Conservation (phyloP, 2,113 vertebrate genomes). For the Uropsilus gracilis region DNA sequence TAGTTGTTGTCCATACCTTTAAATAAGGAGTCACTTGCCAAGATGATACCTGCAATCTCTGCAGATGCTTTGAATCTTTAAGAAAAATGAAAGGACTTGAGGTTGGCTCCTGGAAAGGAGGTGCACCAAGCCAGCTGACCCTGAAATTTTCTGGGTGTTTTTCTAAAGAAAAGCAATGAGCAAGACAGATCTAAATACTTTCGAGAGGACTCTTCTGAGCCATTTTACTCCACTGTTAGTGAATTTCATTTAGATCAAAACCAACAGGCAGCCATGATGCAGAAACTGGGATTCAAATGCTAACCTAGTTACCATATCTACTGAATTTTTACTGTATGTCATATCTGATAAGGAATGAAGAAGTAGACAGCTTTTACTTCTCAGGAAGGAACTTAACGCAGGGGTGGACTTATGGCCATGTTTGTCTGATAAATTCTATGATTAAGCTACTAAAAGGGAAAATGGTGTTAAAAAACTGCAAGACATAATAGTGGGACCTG, state of each 20-base stretch:
- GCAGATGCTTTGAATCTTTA: neutral
- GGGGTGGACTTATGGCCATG: neutral
- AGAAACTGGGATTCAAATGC: neutral
- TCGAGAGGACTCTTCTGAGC: neutral
- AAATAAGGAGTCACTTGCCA: neutral
- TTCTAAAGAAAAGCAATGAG: neutral
- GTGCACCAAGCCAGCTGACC: neutral
- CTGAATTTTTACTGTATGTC: neutral
- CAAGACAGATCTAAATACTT: neutral
- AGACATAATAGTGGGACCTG: neutral
- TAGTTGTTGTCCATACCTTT: neutral
- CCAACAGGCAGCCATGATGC: neutral
- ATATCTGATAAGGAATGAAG: neutral
- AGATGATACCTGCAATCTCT: neutral
- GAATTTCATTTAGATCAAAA: conserved; percentile 8
- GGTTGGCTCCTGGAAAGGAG: neutral
- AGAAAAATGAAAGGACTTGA: neutral
- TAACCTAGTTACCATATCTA: neutral
- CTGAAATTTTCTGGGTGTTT: neutral
- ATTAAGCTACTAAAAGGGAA: neutral
- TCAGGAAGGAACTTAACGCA: neutral
- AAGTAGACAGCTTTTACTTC: neutral
- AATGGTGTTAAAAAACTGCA: neutral
- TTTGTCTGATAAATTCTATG: neutral
- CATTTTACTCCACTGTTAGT: neutral